Percentiles rank a stretch among this genome's conserved stretches.
These are phyloP conservation scores for Fistularia tabacaria DNA, from an alignment of 2,797 vertebrate genomes.

Conservation along the genomic window DNA sequence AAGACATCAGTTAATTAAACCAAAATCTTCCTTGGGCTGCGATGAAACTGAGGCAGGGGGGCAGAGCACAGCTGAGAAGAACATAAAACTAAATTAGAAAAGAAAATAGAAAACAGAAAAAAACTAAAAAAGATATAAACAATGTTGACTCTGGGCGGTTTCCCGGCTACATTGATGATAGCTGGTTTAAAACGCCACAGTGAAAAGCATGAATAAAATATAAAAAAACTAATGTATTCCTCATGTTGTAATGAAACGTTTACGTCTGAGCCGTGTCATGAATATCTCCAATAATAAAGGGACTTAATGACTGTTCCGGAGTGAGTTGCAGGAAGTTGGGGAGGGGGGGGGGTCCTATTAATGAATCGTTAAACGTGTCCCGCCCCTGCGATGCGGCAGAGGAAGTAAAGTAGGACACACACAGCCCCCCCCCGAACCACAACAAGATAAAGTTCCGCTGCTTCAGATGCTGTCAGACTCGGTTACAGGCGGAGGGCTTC, in stretches of 20 bases:
- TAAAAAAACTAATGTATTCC: too few species aligned
- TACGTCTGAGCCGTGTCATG: constrained; percentile 9
- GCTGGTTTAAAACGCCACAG: neutral
- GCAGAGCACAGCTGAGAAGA: constrained; percentile 3
- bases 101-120: too few species aligned
- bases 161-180: neutral
- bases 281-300: constrained; percentile 26
- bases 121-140: constrained; percentile 7
- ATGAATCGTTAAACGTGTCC: constrained; percentile 48
- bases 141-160: neutral
- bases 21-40: too few species aligned
- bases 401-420: constrained; percentile 62
- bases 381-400: constrained; percentile 32
- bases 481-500: constrained; percentile 4
- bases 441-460: constrained; percentile 35
- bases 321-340: constrained; percentile 2
- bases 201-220: too few species aligned
- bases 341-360: constrained; percentile 11
- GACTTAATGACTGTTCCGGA: constrained; percentile 31
- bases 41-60: constrained; percentile 9
- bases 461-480: constrained; percentile 43
- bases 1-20: too few species aligned
- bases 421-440: constrained; percentile 31
- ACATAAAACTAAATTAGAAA: constrained; percentile 14
- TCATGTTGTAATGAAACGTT: constrained; percentile 1